Base-by-base conservation (phyloP, 1,140 invertebrate species). In the Acromyrmex heyeri region DNA sequence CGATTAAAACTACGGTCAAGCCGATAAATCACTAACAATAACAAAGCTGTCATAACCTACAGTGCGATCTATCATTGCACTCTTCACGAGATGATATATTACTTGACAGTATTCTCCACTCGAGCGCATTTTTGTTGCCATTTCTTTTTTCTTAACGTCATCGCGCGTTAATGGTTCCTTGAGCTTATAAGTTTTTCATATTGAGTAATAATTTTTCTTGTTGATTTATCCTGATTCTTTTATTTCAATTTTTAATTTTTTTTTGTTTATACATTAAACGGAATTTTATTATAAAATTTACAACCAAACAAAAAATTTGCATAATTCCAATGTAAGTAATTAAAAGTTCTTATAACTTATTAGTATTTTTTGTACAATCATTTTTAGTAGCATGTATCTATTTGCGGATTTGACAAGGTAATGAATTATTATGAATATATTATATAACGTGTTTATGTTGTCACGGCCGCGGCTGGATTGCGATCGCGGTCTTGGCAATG, bases 81-180 rank as follows among this genome's bases (percentile, higher is more conserved):
- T 82, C 53, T 82, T 82, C 64, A 44, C 55, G 38, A 50, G 55
- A 62, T 83, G 69, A 83, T 83, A 83, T 83, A 83, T 83, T 50
- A 27, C 55, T 73, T 44, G 79, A 83, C 79, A 73, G 69, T 73
- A 38, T 83, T 75, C 55, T 83, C 24, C 44, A 30, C 38, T 83
- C 27, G 55, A 83, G 79, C 59, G 79, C 55, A 83, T 83, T 83
- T 75, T 83, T 83, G 24, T 48, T 48, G 12, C n/a, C 18, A 55
- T 73, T 73, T 75, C 55, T 75, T 61, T 73, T 83, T 34, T 75
- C 55, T 44, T 48, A 27, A 10, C 65, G 18, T 70, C 50, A 57
- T 73, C 24, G 55, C 14, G 2, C n/a, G 50, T 83, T 83, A 73
- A 73, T 62, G 24, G 10, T 82, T 48, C 34, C 34, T 82, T 18